Evolutionary conservation across 1,140 invertebrate species (phyloP), one percentile per base, ranked within the genome.

Genomic region (Neotoxoptera formosana): DNA sequence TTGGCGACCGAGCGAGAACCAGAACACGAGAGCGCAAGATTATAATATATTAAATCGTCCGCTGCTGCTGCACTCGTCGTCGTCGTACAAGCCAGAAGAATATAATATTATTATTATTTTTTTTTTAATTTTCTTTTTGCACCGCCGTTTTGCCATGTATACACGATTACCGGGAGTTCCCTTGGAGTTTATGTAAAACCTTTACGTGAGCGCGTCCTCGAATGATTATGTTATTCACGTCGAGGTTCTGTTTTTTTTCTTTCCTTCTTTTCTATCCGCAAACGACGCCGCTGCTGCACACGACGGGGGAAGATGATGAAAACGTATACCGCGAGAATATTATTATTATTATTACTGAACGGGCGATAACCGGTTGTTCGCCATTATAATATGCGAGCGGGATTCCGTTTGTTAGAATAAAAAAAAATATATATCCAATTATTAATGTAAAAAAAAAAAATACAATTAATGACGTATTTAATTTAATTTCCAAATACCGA

Each of bases 301-400:
- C 47, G 36, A 17, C 56, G 7, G 41, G 41, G 36, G 23, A 36
- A 47, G 21, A 41, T 67, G 41, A 60, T 47, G 36, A 76, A n/a
- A 41, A 76, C 53, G 51, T 45, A 45, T 9, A n/a, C 36, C 88
- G 34, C 56, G 53, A n/a, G 30, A 45, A 11, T 41, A 21, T 76
- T n/a, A n/a, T 67, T n/a, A n/a, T 67, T n/a, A 67, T 67, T n/a
- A 67, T 20, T 76, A 17, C 30, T 17, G 56, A 25, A 67, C 90
- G 36, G 23, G 7, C 53, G 6, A 67, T 45, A 91, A 91, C 90
- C 90, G 90, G 90, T 91, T 91, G 56, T 67, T 36, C 56, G 41
- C 34, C 45, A 47, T 87, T 20, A 21, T 41, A 41, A 41, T 41
- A 41, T 23, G n/a, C 56, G 14, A 25, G n/a, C 48, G 21, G n/a